Percentiles rank a stretch among this genome's conserved stretches.
Conservation (phyloP, 2,888 invertebrate species). For the Synanthedon vespiformis region DNA sequence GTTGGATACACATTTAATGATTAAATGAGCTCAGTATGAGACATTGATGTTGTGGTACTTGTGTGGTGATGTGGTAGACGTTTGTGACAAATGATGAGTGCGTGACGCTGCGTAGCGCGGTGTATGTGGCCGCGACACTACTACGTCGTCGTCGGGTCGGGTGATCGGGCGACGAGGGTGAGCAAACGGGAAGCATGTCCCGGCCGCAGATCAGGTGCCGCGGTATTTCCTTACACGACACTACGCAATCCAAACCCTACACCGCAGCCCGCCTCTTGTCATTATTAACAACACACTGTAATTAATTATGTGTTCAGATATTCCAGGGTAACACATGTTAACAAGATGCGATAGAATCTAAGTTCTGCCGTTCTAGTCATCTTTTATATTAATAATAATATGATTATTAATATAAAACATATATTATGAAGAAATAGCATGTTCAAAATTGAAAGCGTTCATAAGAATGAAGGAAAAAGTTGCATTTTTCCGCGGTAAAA, state of each 20-base stretch:
- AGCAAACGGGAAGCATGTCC: background rate
- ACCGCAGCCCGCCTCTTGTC: conserved; percentile 31
- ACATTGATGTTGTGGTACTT: background rate
- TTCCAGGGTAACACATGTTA: conserved; percentile 40
- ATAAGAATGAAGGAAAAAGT: too few relatives aligned
- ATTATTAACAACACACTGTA: conserved; percentile 44
- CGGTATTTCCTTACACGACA: conserved; percentile 32
- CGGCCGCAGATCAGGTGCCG: conserved; percentile 19
- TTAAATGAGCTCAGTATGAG: too few relatives aligned
- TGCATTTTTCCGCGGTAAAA: too few relatives aligned
- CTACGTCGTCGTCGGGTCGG: conserved; percentile 4
- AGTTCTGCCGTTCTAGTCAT: too few relatives aligned
- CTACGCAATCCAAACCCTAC: conserved; percentile 18
- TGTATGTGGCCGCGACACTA: conserved; percentile 10
- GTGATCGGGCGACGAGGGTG: conserved; percentile 7
- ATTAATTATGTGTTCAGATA: conserved; percentile 48
- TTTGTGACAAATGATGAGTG: conserved; percentile 42
- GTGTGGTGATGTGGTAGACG: conserved; percentile 15
- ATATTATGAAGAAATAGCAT: too few relatives aligned
- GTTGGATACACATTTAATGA: too few relatives aligned
- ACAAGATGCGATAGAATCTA: conserved; percentile 14
- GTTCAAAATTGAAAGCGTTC: too few relatives aligned
- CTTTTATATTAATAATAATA: too few relatives aligned
- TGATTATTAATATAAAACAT: too few relatives aligned
- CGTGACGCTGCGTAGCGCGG: conserved; percentile 26